Evolutionary conservation across 1,140 invertebrate genomes (phyloP).

Genomic region (Sycophaga agraensis): DNA sequence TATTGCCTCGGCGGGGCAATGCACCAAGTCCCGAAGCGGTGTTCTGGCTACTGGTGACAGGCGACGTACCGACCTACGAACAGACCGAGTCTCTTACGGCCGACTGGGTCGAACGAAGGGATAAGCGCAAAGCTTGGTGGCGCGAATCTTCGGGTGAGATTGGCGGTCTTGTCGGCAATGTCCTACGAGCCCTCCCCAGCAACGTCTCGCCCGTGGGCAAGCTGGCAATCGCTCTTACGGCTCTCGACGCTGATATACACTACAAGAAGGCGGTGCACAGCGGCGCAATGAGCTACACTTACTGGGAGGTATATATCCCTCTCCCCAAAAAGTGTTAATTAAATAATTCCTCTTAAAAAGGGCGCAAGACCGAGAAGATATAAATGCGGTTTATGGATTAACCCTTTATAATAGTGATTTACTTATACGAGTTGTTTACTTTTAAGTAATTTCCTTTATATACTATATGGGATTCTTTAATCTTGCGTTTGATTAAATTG

Average conservation of each 20-base stretch:
- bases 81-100: slow-evolving; percentile 40
- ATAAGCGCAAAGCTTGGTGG: slow-evolving; percentile 39
- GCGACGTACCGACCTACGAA: slow-evolving; percentile 43
- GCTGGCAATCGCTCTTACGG: slow-evolving; percentile 38
- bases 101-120: slow-evolving; percentile 41
- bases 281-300: slow-evolving; percentile 33
- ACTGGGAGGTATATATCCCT: slow-evolving; percentile 50
- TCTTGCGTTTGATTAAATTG: no score
- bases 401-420: no score
- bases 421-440: no score
- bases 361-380: no score
- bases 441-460: no score
- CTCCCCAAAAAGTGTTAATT: no score
- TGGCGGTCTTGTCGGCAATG: slow-evolving; percentile 34
- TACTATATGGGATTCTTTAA: no score
- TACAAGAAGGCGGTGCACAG: slow-evolving; percentile 25
- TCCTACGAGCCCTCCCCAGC: slow-evolving; percentile 37
- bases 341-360: no score
- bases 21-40: slow-evolving; percentile 43
- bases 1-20: slow-evolving; percentile 39
- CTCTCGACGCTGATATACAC: slow-evolving; percentile 35
- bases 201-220: slow-evolving; percentile 35
- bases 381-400: no score
- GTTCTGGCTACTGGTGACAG: slow-evolving; percentile 46
- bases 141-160: slow-evolving; percentile 34